Base-by-base conservation (phyloP, 1,140 invertebrate genomes). In the Hypothenemus hampei region DNA sequence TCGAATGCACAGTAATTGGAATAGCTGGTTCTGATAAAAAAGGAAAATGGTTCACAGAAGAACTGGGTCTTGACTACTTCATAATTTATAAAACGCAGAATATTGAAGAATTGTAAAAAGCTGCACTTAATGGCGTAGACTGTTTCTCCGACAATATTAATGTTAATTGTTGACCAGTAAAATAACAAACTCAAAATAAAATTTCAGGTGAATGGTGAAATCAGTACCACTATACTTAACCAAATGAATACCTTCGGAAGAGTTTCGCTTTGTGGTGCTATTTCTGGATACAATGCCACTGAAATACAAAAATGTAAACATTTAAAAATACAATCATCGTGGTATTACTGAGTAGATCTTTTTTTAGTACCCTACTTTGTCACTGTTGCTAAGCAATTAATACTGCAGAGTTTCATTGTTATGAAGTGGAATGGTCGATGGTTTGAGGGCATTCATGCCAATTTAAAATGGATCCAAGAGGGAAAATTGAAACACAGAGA, bases 111-210 rank as follows among this genome's bases (percentile, higher is more conserved):
- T 68, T 88, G 10, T 78, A 74, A 58, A 72, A 82, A 67, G 74
- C 68, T 19, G 83, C 83, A 13, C 83, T 84, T 0, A 71, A 83
- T 11, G 82, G 81, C 16, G 69, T 87, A 2, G 82, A 87, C 60
- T 82, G 81, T 56, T 87, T 86, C 62, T 87, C 86, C 71, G 85
- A 87, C 64, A 87, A 87, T 69, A 85, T 86, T 44, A 59, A 49
- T 85, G 5, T 10, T 16, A 6, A n/a, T 37, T 8, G 5, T 37
- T 31, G 26, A 44, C 18, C 24, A 40, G 40, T 40, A 16, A 50
- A 19, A 10, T 49, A 31, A n/a, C n/a, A n/a, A n/a, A 29, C 26
- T 37, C 1, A 37, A 16, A 13, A 3, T 51, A 8, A 37, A n/a
- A 8, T 19, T 48, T 39, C 29, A 63, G 55, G 83, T 82, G 8